Evolutionary conservation across 1,140 invertebrate species (phyloP), one percentile per base, ranked within the genome.

Genomic region (Tachypleus tridentatus): DNA sequence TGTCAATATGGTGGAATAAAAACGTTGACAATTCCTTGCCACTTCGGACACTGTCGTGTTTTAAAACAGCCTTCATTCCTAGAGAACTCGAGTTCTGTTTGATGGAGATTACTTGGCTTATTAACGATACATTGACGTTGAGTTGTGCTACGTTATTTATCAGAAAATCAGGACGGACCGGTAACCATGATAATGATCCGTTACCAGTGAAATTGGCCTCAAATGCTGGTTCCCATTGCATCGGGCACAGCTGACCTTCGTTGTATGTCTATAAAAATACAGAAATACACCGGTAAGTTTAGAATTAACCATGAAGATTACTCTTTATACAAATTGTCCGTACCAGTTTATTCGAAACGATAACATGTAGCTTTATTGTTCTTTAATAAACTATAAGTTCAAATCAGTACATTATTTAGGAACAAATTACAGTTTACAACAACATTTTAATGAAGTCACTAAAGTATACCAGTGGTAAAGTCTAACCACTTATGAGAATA

Each of bases 181-280:
- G 70, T 3, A 71, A 11, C 70, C 70, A 71, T 3, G 65, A 61
- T 4, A 48, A 29, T 1, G 66, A 62, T n/a, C 51, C 56, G 60
- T 62, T 62, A 10, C 61, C 58, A 0, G 66, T 64, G 62, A 71
- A 71, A 48, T 69, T 67, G 6, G 61, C 70, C 3, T 64, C 62
- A 7, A 64, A 63, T 49, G 62, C 61, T 3, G 68, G 53, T n/a
- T 63, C 65, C 70, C 70, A 71, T 9, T 66, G 62, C 67, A 71
- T 70, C 4, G 70, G 70, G 29, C 66, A 65, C 5, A 71, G 58
- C 61, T 71, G 70, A 48, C 70, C 69, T 6, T 61, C 67, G 29
- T 65, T 49, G 52, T 65, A 70, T 47, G 65, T 65, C 67, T 68
- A 56, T 7, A 61, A 67, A 11, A 54, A 10, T 58, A 4, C 52